Evolutionary conservation across 35 echinoderm and acorn worm species (phyloP).

Genomic region (Chiridota heheva): DNA sequence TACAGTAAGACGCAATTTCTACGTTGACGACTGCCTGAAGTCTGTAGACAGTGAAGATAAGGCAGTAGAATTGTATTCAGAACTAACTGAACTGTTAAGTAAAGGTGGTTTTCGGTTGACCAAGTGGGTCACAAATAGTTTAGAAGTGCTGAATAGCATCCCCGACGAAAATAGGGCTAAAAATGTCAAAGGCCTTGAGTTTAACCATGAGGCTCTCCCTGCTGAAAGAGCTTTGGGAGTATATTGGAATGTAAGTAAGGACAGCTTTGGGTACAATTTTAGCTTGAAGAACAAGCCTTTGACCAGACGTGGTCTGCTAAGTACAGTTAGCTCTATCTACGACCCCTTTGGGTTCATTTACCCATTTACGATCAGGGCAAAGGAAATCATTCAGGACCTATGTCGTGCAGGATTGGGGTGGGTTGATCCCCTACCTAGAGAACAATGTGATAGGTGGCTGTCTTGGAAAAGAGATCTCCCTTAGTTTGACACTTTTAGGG

Average conservation of each 20-base stretch:
- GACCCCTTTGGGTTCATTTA: slow-evolving; percentile 66
- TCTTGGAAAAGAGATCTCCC: slow-evolving; percentile 56
- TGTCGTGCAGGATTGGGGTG: slow-evolving; percentile 31
- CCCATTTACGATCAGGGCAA: slow-evolving; percentile 48
- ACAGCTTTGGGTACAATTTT: slow-evolving; percentile 50
- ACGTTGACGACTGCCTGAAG: slow-evolving; percentile 47
- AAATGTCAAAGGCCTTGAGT: slow-evolving; percentile 17
- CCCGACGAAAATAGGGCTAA: neutral
- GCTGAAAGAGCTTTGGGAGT: slow-evolving; percentile 60
- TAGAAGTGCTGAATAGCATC: neutral
- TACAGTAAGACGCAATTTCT: slow-evolving; percentile 36
- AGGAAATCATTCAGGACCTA: slow-evolving; percentile 53
- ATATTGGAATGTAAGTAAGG: slow-evolving; percentile 55
- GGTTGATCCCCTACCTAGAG: slow-evolving; percentile 35
- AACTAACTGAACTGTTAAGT: slow-evolving; percentile 16
- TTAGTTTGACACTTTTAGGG: slow-evolving; percentile 22
- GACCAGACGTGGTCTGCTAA: slow-evolving; percentile 59
- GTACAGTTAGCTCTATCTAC: slow-evolving; percentile 52
- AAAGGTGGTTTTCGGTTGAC: slow-evolving; percentile 37
- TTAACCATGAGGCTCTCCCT: slow-evolving; percentile 32
- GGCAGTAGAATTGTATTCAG: slow-evolving; percentile 20
- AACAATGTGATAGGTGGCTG: slow-evolving; percentile 35
- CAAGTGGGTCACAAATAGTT: slow-evolving; percentile 39
- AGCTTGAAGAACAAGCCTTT: neutral
- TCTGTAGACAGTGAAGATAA: slow-evolving; percentile 18